phyloP scores from a whole-genome alignment of 2,888 invertebrate species.

The Patella pellucida region DNA sequence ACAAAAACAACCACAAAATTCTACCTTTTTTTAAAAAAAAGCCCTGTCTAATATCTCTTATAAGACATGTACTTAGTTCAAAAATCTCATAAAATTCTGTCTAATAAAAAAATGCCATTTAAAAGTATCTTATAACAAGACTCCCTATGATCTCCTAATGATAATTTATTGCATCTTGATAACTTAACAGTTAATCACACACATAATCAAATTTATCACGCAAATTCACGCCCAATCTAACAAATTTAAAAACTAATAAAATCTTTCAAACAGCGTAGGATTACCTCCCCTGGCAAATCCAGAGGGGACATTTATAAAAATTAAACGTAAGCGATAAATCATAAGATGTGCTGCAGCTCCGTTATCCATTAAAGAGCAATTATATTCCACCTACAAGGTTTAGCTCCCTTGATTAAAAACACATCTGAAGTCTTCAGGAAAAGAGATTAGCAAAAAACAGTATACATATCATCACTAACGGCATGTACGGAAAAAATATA shows the following conservation, averaged over 20 bases:
- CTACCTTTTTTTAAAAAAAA: no score
- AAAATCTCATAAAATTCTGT: no score
- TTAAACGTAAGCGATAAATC: conserved; percentile 1
- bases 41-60: no score
- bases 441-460: not conserved
- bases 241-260: no score
- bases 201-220: not conserved
- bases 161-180: no score
- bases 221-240: not conserved
- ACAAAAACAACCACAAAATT: no score
- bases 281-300: conserved; percentile 1
- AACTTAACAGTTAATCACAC: not conserved
- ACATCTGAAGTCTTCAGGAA: conserved; percentile 5
- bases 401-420: conserved; percentile 5
- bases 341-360: not conserved
- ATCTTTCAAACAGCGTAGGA: not conserved
- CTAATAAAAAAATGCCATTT: no score
- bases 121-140: no score
- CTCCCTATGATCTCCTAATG: no score
- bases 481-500: conserved; percentile 1
- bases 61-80: no score
- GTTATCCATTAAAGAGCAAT: conserved; percentile 1
- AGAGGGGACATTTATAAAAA: not conserved
- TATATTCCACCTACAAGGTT: conserved; percentile 3
- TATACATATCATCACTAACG: not conserved